A percentile compares a stretch with the other conserved stretches of the same genome.
phyloP scores from a whole-genome alignment of 2,113 vertebrate species.

The Onychostoma macrolepis region DNA sequence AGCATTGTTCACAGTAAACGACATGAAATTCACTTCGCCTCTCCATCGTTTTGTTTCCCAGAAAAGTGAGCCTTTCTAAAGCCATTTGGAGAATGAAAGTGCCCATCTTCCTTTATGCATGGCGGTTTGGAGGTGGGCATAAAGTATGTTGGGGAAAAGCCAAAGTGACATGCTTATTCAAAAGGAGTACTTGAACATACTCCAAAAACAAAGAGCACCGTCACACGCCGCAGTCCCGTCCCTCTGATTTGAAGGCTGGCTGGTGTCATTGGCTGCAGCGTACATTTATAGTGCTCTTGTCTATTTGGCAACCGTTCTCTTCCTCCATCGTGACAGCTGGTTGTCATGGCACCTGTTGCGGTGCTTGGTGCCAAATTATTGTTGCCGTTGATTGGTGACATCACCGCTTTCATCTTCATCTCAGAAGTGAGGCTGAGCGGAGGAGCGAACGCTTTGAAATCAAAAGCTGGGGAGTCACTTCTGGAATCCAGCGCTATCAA shows the following conservation, averaged over 20 bases:
- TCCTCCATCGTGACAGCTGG: constrained; percentile 56
- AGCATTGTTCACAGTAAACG: constrained; percentile 43
- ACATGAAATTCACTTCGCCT: constrained; percentile 38
- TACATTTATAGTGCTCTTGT: constrained; percentile 54
- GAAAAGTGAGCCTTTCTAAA: constrained; percentile 43
- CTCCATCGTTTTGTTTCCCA: constrained; percentile 41
- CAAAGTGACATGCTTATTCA: constrained; percentile 44
- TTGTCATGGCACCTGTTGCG: constrained; percentile 60
- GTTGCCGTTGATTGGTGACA: constrained; percentile 52
- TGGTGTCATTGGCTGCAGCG: constrained; percentile 45
- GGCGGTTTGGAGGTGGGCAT: constrained; percentile 41
- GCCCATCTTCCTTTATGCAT: constrained; percentile 51
- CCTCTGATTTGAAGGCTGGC: constrained; percentile 13
- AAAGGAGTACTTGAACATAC: constrained; percentile 52
- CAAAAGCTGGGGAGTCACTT: constrained; percentile 8
- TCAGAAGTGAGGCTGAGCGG: constrained; percentile 13
- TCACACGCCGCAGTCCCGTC: constrained; percentile 12
- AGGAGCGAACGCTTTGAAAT: constrained; percentile 6
- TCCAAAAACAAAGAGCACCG: constrained; percentile 55
- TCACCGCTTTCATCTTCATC: constrained; percentile 43
- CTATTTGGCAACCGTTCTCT: constrained; percentile 47
- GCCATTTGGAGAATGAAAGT: constrained; percentile 42
- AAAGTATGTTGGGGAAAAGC: constrained; percentile 42
- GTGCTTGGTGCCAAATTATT: constrained; percentile 50
- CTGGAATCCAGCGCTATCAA: constrained; percentile 7